phyloP scores from a whole-genome alignment of 2,888 invertebrate species.

The Pediacus dermestoides region DNA sequence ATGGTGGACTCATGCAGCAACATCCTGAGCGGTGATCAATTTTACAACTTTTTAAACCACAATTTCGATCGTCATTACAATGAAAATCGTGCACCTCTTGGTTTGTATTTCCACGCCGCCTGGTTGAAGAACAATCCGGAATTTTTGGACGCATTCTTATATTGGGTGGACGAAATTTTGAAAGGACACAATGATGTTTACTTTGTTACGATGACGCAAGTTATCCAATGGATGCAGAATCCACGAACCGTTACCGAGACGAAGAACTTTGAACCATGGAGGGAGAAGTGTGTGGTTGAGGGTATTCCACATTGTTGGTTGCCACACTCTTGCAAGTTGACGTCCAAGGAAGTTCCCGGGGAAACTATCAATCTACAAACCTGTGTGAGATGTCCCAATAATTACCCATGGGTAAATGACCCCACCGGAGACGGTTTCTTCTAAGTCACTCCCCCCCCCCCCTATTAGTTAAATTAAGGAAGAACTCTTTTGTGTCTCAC shows the following conservation, averaged over 20 bases:
- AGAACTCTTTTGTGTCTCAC: slow-evolving; percentile 31
- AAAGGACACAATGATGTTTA: slow-evolving; percentile 86
- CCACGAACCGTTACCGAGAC: slow-evolving; percentile 79
- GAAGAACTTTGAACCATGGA: slow-evolving; percentile 92
- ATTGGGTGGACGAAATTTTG: slow-evolving; percentile 88
- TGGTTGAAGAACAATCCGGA: slow-evolving; percentile 93
- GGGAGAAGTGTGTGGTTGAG: slow-evolving; percentile 89
- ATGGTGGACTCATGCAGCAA: slow-evolving; percentile 96
- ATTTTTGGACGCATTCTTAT: slow-evolving; percentile 86
- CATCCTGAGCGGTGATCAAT: slow-evolving; percentile 87
- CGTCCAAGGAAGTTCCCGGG: slow-evolving; percentile 89
- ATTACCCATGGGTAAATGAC: slow-evolving; percentile 93
- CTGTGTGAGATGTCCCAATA: slow-evolving; percentile 88
- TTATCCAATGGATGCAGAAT: slow-evolving; percentile 94
- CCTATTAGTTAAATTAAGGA: slow-evolving; percentile 33
- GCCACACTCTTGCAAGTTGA: slow-evolving; percentile 86
- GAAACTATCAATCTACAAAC: slow-evolving; percentile 92
- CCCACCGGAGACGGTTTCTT: slow-evolving; percentile 87
- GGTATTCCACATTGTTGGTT: slow-evolving; percentile 81
- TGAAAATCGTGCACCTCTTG: slow-evolving; percentile 83
- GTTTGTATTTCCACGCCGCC: slow-evolving; percentile 90
- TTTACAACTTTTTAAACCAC: slow-evolving; percentile 90
- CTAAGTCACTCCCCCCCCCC: slow-evolving; percentile 54
- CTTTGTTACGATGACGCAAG: slow-evolving; percentile 94
- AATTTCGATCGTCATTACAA: slow-evolving; percentile 91